Evolutionary conservation across 2,113 vertebrate genomes (phyloP).

Genomic region (Protobothrops mucrosquamatus): DNA sequence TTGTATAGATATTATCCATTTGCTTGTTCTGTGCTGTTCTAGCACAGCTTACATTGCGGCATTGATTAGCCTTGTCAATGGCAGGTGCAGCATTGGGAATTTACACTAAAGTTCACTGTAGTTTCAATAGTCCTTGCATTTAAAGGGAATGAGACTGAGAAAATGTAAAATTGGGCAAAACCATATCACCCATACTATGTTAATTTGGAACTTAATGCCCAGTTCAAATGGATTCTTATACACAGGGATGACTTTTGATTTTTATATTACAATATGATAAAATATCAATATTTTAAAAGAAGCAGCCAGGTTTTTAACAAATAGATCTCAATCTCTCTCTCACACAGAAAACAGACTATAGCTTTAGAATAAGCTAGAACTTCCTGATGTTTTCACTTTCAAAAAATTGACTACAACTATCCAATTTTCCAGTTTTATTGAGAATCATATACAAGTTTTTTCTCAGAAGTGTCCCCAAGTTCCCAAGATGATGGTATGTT

Average conservation of each 20-base stretch:
- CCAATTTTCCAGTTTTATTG: background rate
- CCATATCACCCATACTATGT: background rate
- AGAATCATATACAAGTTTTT: background rate
- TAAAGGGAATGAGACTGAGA: slow-evolving; percentile 9
- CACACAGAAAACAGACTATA: background rate
- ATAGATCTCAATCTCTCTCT: background rate
- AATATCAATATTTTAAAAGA: background rate
- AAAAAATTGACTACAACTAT: background rate
- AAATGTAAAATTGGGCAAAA: background rate
- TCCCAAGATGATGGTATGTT: background rate
- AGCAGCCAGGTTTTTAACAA: background rate
- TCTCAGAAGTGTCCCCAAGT: background rate
- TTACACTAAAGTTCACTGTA: background rate
- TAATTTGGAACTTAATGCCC: slow-evolving; percentile 11
- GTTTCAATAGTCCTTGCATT: background rate
- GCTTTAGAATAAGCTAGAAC: background rate
- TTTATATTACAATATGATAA: background rate
- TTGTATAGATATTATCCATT: background rate
- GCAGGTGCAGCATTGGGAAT: background rate
- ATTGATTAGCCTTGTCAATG: slow-evolving; percentile 12
- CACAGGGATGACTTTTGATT: background rate
- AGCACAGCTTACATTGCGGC: slow-evolving; percentile 3
- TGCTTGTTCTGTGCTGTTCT: background rate
- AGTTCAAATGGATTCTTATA: background rate
- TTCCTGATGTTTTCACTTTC: background rate